Conservation (phyloP, 2,113 vertebrate species). For the Typhlomys cinereus region DNA sequence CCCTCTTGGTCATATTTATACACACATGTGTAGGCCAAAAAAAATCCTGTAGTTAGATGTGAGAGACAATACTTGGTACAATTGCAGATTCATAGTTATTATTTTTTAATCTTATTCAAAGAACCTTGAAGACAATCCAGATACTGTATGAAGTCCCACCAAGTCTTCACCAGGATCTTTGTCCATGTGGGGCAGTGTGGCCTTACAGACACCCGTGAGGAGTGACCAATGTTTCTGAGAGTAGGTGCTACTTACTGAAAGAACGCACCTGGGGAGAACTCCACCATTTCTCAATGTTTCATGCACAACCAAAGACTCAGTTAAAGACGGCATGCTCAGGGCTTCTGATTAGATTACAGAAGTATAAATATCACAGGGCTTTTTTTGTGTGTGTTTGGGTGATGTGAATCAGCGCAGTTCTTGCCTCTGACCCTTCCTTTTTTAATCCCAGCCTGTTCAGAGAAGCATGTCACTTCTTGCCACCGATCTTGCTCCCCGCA, state of each 20-base stretch:
- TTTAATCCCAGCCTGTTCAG: conserved; percentile 62
- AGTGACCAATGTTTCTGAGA: conserved; percentile 73
- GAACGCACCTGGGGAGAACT: conserved; percentile 67
- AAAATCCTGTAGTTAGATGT: neutral
- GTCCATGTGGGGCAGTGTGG: conserved; percentile 22
- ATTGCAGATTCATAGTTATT: conserved; percentile 58
- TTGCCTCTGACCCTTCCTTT: conserved; percentile 76
- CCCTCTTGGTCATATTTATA: neutral
- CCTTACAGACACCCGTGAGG: conserved; percentile 71
- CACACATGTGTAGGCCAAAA: neutral
- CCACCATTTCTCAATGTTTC: conserved; percentile 63
- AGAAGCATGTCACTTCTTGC: conserved; percentile 66
- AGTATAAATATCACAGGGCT: conserved; percentile 72
- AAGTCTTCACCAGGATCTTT: conserved; percentile 53
- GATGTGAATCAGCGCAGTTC: conserved; percentile 70
- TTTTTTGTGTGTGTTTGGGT: conserved; percentile 44
- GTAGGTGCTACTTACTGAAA: conserved; percentile 72
- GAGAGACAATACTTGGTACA: conserved; percentile 60
- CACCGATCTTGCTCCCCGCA: conserved; percentile 45
- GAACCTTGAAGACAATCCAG: conserved; percentile 71
- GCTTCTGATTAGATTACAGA: conserved; percentile 61
- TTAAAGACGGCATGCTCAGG: conserved; percentile 64
- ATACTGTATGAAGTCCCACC: conserved; percentile 56
- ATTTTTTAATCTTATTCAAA: conserved; percentile 44
- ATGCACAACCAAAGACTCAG: conserved; percentile 76